phyloP scores from a whole-genome alignment of 2,113 vertebrate species.

The Proteles cristata region DNA sequence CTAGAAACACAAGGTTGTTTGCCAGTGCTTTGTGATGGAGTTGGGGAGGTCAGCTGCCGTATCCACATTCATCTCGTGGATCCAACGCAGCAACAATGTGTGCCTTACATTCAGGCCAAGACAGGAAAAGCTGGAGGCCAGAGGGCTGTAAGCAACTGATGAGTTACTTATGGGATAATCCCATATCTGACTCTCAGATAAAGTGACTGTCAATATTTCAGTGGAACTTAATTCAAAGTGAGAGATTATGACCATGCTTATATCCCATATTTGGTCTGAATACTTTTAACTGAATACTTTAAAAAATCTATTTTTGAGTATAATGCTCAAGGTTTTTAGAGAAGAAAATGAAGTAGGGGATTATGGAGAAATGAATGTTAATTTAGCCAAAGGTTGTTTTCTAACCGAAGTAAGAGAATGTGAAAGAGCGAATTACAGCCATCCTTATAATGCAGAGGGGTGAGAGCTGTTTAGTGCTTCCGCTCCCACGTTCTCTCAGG shows the following conservation, averaged over 20 bases:
- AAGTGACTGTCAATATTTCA: neutral
- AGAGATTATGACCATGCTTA: neutral
- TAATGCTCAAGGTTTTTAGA: neutral
- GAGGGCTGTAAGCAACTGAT: neutral
- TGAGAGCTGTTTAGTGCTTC: neutral
- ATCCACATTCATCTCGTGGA: neutral
- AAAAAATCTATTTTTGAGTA: neutral
- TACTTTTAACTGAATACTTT: neutral
- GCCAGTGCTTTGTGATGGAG: neutral
- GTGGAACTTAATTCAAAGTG: neutral
- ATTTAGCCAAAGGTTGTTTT: neutral
- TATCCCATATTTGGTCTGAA: neutral
- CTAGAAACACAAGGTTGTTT: neutral
- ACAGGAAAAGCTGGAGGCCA: neutral
- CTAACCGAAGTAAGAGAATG: neutral
- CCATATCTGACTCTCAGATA: neutral
- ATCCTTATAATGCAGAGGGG: neutral
- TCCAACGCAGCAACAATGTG: neutral
- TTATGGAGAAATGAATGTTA: neutral
- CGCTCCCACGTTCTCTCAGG: neutral
- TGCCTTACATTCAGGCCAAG: neutral
- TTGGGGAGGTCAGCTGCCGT: neutral
- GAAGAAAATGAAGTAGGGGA: neutral
- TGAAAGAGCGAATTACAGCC: too few species aligned
- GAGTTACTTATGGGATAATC: neutral